Base-by-base conservation (phyloP, 2,113 vertebrate genomes). In the Scartelaos histophorus region DNA sequence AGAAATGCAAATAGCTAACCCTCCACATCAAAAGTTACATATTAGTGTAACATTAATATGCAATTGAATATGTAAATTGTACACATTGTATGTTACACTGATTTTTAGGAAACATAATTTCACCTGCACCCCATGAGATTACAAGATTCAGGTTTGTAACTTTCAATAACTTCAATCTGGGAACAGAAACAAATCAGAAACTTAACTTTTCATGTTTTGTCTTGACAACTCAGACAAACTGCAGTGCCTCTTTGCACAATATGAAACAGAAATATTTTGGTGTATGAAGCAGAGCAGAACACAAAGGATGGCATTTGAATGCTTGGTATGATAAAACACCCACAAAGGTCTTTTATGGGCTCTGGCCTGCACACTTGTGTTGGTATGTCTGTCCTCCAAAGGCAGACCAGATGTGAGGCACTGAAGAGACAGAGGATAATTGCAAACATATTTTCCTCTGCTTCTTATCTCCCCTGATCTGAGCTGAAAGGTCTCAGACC, bases 361-460 rank as follows among this genome's bases (percentile, higher is more conserved):
- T 69, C 83, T 88, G 68, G 56, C 78, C 76, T 81, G 70, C 74
- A 82, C 80, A 80, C 88, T 91, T 94, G 94, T 90, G 92, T 91
- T 94, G 92, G 89, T 86, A 90, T 89, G 71, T 86, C 82, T 90
- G 86, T 89, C 90, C 79, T 86, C 83, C 82, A 80, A 82, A 83
- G 80, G 84, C 87, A 93, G 90, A 93, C 93, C 94, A 95, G 94
- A 94, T 93, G 93, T 92, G 90, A 86, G 90, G 88, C 89, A 79
- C 87, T 71, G 58, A 83, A 92, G 91, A 91, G 82, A 83, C 15
- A 69, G 68, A 72, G 71, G 69, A 78, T 95, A 94, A 95, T 93
- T 92, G 89, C 91, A 92, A 92, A 92, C 90, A 86, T 94, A 93
- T 95, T 93, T 93, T 86, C 76, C 82, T 73, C 60, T 80, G 87